A percentile compares a stretch with the other conserved stretches of the same genome.
These are phyloP conservation scores for Spodoptera litura DNA, from an alignment of 1,140 invertebrate genomes.

Conservation along the genomic window DNA sequence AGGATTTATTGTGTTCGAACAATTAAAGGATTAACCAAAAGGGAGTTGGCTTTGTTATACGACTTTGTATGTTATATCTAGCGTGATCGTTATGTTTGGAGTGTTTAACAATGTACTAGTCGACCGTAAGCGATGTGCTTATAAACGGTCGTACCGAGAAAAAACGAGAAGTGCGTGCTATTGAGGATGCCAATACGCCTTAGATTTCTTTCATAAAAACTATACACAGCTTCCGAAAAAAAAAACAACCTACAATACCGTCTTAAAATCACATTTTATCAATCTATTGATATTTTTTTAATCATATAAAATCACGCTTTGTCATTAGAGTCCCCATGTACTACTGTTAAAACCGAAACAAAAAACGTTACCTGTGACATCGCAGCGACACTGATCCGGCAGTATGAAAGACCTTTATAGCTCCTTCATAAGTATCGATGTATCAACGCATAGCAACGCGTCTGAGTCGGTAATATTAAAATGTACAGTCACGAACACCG, in stretches of 20 bases:
- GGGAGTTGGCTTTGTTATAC: slow-evolving; percentile 17
- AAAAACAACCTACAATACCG: not conserved
- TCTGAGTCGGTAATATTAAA: slow-evolving; percentile 66
- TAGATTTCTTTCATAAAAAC: not conserved
- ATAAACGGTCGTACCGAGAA: slow-evolving; percentile 17
- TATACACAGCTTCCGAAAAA: not conserved
- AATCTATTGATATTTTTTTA: not conserved
- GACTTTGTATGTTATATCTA: not conserved
- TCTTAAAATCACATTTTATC: no score
- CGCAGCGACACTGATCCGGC: slow-evolving; percentile 1
- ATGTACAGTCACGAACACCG: slow-evolving; percentile 70
- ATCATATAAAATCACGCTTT: not conserved
- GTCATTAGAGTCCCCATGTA: not conserved
- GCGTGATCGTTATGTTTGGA: slow-evolving; percentile 34
- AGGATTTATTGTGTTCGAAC: slow-evolving; percentile 39
- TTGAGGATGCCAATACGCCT: not conserved
- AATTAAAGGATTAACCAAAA: slow-evolving; percentile 42
- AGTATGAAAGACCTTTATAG: slow-evolving; percentile 28
- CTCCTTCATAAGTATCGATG: slow-evolving; percentile 64
- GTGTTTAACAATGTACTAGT: slow-evolving; percentile 33
- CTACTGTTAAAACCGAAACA: not conserved
- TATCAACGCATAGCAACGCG: slow-evolving; percentile 77
- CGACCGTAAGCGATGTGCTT: not conserved
- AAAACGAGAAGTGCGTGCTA: slow-evolving; percentile 13
- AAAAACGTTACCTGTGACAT: not conserved